Base-by-base conservation (phyloP, 2,113 vertebrate genomes). In the Parotia lawesii region DNA sequence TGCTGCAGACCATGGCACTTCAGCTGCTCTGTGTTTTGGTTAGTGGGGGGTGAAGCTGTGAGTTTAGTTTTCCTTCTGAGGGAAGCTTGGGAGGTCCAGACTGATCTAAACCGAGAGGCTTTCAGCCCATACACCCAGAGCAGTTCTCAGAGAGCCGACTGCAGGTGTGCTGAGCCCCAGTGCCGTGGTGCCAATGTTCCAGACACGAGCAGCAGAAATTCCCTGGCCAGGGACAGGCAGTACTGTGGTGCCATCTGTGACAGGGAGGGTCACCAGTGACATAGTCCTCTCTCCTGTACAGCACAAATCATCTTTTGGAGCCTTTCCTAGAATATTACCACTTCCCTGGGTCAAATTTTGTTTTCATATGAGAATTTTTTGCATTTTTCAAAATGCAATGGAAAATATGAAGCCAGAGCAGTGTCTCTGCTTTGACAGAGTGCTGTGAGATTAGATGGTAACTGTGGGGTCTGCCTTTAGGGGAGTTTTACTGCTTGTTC, bases 151-250 rank as follows among this genome's bases (percentile, higher is more conserved):
- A 12, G 23, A 53, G 45, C 58, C 0, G 1, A 1, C 33, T 19
- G 70, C 50, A 66, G 51, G 31, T 48, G 69, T 74, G 27, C 69
- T 0, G 3, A 47, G 47, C 33, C 29, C 74, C 1, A 0, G 7
- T 2, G 5, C 20, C 2, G 0, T 8, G 20, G 13, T 56, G 16
- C 31, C 67, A 22, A 0, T 0, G 12, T 2, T 81, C 17, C 2
- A 10, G 61, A 12, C 21, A 5, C 21, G 19, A 28, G 51, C 54
- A 18, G 9, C 12, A 37, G 14, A 31, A 38, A 1, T 3, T 8
- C 25, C 35, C 42, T 48, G 67, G 29, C 19, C 7, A 1, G 15
- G 40, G 65, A 42, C 60, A 28, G 53, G 10, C 53, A 29, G 9
- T 4, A 1, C n/a, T 18, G 29, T 1, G 8, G 16, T n/a, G 67